Percentiles rank a stretch among this genome's conserved stretches.
Evolutionary conservation across 2,888 invertebrate species (phyloP).

Genomic region (Euphydryas editha): DNA sequence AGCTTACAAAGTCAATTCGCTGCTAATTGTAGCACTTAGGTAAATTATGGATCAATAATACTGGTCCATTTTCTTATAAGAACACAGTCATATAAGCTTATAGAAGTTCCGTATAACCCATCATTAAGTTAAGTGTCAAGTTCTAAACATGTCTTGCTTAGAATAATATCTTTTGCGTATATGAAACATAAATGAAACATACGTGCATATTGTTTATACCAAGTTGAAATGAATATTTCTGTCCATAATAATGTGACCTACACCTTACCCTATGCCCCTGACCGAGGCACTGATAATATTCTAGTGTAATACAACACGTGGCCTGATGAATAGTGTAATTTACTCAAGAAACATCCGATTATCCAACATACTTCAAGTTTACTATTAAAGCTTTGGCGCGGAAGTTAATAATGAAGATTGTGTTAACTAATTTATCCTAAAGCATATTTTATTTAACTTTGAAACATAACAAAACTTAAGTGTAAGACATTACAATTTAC

Average conservation of each 20-base stretch:
- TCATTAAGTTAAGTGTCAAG: too few species aligned
- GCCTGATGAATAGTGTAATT: slow-evolving; percentile 38
- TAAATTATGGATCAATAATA: background rate
- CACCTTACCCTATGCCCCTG: slow-evolving; percentile 22
- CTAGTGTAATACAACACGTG: slow-evolving; percentile 33
- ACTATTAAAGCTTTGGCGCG: slow-evolving; percentile 19
- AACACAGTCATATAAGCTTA: background rate
- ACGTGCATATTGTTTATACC: background rate
- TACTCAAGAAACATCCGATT: slow-evolving; percentile 32
- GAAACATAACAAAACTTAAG: too few species aligned
- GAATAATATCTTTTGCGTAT: background rate
- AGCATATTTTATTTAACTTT: too few species aligned
- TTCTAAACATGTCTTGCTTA: too few species aligned
- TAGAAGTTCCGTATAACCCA: background rate
- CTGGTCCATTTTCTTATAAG: background rate
- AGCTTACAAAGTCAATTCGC: background rate
- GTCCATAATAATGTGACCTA: slow-evolving; percentile 12
- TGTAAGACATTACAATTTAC: too few species aligned
- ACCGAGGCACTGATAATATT: slow-evolving; percentile 33
- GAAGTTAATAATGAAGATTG: slow-evolving; percentile 18
- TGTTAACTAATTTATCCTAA: background rate
- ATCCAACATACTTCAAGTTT: slow-evolving; percentile 28
- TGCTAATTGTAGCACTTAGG: background rate
- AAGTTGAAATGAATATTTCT: slow-evolving; percentile 1
- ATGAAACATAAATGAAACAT: background rate